Base-by-base conservation (phyloP, 2,113 vertebrate species). In the Coracopsis vasa region DNA sequence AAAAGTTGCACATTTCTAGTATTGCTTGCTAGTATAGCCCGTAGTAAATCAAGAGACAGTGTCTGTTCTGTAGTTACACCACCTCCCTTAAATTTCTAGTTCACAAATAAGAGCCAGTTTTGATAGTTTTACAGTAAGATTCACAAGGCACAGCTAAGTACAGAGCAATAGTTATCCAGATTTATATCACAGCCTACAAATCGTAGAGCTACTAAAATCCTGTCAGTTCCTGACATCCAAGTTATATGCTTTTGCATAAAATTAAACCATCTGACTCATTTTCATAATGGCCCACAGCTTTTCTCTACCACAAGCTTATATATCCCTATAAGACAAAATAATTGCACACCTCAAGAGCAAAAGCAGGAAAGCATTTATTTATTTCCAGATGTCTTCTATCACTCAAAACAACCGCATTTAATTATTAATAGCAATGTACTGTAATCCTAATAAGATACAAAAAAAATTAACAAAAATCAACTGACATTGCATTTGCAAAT, bases 181-280 rank as follows among this genome's bases (percentile, higher is more conserved):
- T 95, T 94, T 94, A 95, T 92, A 70, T 41, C 42, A 54, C 12
- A 84, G 16, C 7, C 56, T 75, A 75, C 54, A 91, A 90, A 80
- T 28, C 62, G n/a, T 60, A 90, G 18, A 91, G 66, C 28, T 78
- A 81, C 70, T 92, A 84, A 95, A 94, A 88, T 65, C 71, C 65
- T 80, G 42, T 20, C 67, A 72, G 81, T 85, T 93, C 28, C 69
- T 94, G 61, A 69, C 58, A 74, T 77, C 35, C 27, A 70, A 78
- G 41, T 64, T 86, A 74, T 64, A 75, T 39, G 31, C 18, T 86
- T 90, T 90, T 93, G 72, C 51, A 90, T 91, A 73, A 96, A 93
- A 94, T 95, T 94, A 94, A 96, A 84, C 20, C 23, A n/a, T 79
- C 45, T 70, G 29, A 74, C 35, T 88, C 21, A 62, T 88, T 96